Percentiles rank a stretch among this genome's conserved stretches.
Conservation (phyloP, 2,797 vertebrate species). For the Prionace glauca region DNA sequence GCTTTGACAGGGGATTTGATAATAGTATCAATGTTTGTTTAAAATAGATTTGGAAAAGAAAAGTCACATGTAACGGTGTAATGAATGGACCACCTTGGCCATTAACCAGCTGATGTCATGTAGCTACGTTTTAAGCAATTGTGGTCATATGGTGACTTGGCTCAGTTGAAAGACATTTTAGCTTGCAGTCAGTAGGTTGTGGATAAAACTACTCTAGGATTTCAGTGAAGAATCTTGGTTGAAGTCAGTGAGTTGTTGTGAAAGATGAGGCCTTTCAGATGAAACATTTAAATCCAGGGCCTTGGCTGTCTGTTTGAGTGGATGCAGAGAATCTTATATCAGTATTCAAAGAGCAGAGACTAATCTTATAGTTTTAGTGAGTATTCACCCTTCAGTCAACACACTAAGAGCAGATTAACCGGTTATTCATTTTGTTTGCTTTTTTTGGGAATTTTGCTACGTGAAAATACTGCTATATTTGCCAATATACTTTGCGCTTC, state of each 20-base stretch:
- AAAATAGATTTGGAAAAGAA: not conserved
- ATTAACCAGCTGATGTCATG: not conserved
- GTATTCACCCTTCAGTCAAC: not conserved
- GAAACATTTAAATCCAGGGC: not conserved
- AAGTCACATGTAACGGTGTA: not conserved
- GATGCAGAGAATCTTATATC: not conserved
- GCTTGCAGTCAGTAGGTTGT: not conserved
- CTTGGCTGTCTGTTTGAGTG: not conserved
- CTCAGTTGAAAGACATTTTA: not conserved
- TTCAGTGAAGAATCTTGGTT: not conserved
- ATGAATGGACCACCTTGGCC: conserved; percentile 4
- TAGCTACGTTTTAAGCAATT: not conserved
- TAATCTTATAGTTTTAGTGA: not conserved
- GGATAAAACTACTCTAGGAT: not conserved
- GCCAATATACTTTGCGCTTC: not conserved
- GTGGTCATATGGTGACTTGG: not conserved
- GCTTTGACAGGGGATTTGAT: not conserved
- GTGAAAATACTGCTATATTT: not conserved
- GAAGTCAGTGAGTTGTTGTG: not conserved
- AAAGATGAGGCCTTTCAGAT: not conserved
- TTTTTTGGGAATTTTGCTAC: not conserved
- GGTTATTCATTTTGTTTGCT: not conserved
- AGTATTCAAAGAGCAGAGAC: not conserved
- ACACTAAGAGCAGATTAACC: not conserved
- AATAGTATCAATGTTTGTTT: not conserved